A percentile compares a stretch with the other conserved stretches of the same genome.
These are phyloP conservation scores for Girardinichthys multiradiatus DNA, from an alignment of 2,113 vertebrate species.

Conservation along the genomic window DNA sequence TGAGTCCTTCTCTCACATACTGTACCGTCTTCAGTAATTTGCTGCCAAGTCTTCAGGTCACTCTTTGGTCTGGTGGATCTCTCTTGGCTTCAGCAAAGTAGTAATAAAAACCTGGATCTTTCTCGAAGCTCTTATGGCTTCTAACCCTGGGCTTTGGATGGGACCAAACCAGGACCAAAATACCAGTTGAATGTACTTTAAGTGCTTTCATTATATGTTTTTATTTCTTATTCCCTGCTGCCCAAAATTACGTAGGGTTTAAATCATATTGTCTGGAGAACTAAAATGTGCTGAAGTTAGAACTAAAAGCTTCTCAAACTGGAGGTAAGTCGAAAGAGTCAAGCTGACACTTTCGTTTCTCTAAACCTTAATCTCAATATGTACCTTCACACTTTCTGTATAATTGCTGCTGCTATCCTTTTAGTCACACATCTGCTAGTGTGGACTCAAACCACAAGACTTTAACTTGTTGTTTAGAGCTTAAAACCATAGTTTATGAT, in stretches of 20 bases:
- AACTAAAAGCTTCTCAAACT: not conserved
- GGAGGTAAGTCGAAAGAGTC: not conserved
- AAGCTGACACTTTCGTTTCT: not conserved
- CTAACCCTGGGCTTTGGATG: slow-evolving; percentile 2
- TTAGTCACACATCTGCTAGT: not conserved
- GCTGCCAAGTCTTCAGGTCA: slow-evolving; percentile 27
- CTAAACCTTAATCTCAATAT: not conserved
- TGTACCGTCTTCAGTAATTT: not conserved
- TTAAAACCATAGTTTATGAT: not conserved
- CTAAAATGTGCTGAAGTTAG: not conserved
- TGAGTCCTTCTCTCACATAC: not conserved
- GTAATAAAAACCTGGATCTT: slow-evolving; percentile 63
- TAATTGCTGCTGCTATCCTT: not conserved
- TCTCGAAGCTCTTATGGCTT: slow-evolving; percentile 31
- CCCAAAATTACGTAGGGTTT: slow-evolving; percentile 41
- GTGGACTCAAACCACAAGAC: not conserved
- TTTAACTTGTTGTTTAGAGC: not conserved
- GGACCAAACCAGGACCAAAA: slow-evolving; percentile 49
- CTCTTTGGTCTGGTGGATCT: slow-evolving; percentile 39
- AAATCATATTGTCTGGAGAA: slow-evolving; percentile 9
- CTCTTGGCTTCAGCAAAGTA: slow-evolving; percentile 46
- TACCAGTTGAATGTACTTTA: slow-evolving; percentile 31
- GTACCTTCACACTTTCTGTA: not conserved
- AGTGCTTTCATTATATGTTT: slow-evolving; percentile 18
- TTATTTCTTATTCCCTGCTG: slow-evolving; percentile 24